Percentiles rank a stretch among this genome's conserved stretches.
Conservation (phyloP, 2,797 vertebrate genomes). For the Netta rufina region DNA sequence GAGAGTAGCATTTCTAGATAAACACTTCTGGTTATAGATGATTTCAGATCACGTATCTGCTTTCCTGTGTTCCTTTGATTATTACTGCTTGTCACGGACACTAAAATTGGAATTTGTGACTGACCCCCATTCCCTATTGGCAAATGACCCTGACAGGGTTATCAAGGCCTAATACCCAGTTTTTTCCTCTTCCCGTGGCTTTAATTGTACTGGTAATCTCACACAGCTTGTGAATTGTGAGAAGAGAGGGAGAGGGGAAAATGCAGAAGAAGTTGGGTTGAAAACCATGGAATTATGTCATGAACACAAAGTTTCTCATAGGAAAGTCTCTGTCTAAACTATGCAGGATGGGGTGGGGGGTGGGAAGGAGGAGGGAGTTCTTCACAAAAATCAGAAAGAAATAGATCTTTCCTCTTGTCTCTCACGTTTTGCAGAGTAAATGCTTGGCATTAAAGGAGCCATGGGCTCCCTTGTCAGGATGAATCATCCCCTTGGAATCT, state of each 20-base stretch:
- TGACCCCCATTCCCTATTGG: slow-evolving; percentile 73
- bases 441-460: slow-evolving; percentile 53
- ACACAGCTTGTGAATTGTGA: slow-evolving; percentile 88
- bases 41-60: slow-evolving; percentile 80
- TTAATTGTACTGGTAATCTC: slow-evolving; percentile 94
- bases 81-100: slow-evolving; percentile 70
- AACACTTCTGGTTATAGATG: slow-evolving; percentile 77
- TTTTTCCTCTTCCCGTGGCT: slow-evolving; percentile 86
- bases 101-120: slow-evolving; percentile 83
- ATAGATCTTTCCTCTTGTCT: slow-evolving; percentile 61
- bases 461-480: slow-evolving; percentile 73
- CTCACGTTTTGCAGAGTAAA: slow-evolving; percentile 65
- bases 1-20: slow-evolving; percentile 75
- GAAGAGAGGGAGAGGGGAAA: slow-evolving; percentile 80
- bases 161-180: slow-evolving; percentile 86
- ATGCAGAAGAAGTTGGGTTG: slow-evolving; percentile 48
- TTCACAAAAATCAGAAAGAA: slow-evolving; percentile 59
- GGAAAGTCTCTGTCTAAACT: slow-evolving; percentile 76
- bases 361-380: slow-evolving; percentile 60
- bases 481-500: slow-evolving; percentile 79
- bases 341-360: background rate
- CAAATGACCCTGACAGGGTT: slow-evolving; percentile 88
- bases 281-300: slow-evolving; percentile 72
- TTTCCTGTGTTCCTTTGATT: slow-evolving; percentile 83
- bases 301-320: slow-evolving; percentile 79